Base-by-base conservation (phyloP, 2,797 vertebrate genomes). In the Todus mexicanus region DNA sequence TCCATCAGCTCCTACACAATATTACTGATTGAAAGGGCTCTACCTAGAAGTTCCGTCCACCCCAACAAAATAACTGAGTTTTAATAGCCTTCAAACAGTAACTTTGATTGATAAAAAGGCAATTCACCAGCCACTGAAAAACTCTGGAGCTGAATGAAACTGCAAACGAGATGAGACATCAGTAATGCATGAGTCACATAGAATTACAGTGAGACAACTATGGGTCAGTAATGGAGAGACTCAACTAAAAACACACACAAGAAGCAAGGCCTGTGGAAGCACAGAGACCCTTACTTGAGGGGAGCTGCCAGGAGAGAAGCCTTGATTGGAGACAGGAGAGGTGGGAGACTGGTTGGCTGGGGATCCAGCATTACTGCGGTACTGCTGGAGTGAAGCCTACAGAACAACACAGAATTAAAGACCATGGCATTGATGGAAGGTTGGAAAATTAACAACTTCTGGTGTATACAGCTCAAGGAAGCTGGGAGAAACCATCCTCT, bases 321-420 rank as follows among this genome's bases (percentile, higher is more conserved):
- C 99, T 98, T 99, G 99, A 98, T 99, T 99, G 99, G 99, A 99
- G 98, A 99, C 99, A 85, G 99, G 99, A 97, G 99, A 99, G 96
- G 99, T 99, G 98, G 99, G 99, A 98, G 99, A 99, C 98, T 99
- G 99, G 99, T 98, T 99, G 98, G 99, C 98, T 57, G 99, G 99
- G 97, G 99, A 99, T 84, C 99, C 99, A 96, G 99, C 98, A 97
- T 98, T 98, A 98, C 98, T 99, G 98, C 99, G 99, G 98, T 99
- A 99, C 99, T 99, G 99, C 98, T 99, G 98, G 98, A 99, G 98
- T 96, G 98, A 98, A 65, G 98, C 98, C 99, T 99, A 98, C 92
- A 97, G 98, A 94, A 98, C 83, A 92, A 98, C 97, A 98, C 97
- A 97, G 86, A 95, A 93, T 97, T 98, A 97, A 98, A 97, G 90